Base-by-base conservation (phyloP, 2,888 invertebrate genomes). In the Dasysyrphus tricinctus region DNA sequence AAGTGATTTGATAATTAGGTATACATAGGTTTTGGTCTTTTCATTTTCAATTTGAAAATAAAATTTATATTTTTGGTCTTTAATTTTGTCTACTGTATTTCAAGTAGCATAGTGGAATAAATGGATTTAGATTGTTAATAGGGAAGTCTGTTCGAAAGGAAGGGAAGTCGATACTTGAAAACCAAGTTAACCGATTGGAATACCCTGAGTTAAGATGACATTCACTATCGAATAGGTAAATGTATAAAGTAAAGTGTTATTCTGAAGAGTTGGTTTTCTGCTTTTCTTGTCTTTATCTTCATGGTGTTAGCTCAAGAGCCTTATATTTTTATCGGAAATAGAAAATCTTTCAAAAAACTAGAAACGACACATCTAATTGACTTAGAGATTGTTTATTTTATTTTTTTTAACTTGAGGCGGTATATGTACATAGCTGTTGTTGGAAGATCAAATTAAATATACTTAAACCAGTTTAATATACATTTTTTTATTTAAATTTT, bases 141-240 rank as follows among this genome's bases (percentile, higher is more conserved):
- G 11, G 5, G 42, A 47, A 47, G 29, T 54, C n/a, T 29, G 6
- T 78, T 73, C n/a, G 49, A 74, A 80, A 63, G 39, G 83, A 83
- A 83, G 14, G 29, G 63, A 65, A 65, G 79, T 80, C 74, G 63
- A 83, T 75, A 80, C 80, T 80, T 83, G 61, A 75, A 70, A 63
- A 57, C 63, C n/a, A 69, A 79, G 73, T 73, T 73, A 82, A 67
- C 73, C 67, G 59, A 67, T 65, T 51, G 73, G 59, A 82, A 73
- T 5, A 16, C 6, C 16, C 16, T 9, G 4, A 69, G 74, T 54
- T 57, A 63, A 77, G 63, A 79, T 63, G 74, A 69, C 59, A 65
- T 32, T 42, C 63, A 32, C 49, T 7, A 47, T 12, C 24, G 24
- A 24, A 12, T 7, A 54, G 14, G 24, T 56, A n/a, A n/a, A n/a